Percentiles rank a stretch among this genome's conserved stretches.
These are phyloP conservation scores for Hirtodrosophila alboralis DNA, from an alignment of 2,888 invertebrate genomes.

Conservation along the genomic window DNA sequence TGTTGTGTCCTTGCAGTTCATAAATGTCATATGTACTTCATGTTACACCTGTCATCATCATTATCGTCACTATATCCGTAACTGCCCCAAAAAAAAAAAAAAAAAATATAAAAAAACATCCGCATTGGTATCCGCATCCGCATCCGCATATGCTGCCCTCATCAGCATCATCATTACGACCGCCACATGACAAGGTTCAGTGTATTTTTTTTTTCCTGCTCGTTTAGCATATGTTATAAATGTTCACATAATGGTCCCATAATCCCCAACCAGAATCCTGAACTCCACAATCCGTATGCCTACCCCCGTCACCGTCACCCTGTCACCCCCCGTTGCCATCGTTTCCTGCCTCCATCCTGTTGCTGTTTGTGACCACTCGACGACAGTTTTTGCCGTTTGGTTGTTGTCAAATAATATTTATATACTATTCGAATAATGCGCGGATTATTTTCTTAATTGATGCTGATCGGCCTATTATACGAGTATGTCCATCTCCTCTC, in stretches of 20 bases:
- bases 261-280: slow-evolving; percentile 40
- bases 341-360: not conserved
- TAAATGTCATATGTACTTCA: slow-evolving; percentile 46
- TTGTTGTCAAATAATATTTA: slow-evolving; percentile 68
- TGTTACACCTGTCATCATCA: slow-evolving; percentile 53
- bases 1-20: slow-evolving; percentile 28
- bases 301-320: not conserved
- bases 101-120: no score
- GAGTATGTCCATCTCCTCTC: no score
- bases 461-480: slow-evolving; percentile 66
- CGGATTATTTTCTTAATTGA: slow-evolving; percentile 75
- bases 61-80: slow-evolving; percentile 23
- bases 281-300: no score
- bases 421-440: slow-evolving; percentile 66
- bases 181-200: slow-evolving; percentile 44
- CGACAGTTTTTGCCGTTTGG: slow-evolving; percentile 46
- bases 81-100: no score
- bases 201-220: slow-evolving; percentile 20
- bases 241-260: slow-evolving; percentile 52
- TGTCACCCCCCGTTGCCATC: not conserved
- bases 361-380: slow-evolving; percentile 44
- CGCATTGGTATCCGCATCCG: slow-evolving; percentile 14
- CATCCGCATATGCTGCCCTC: slow-evolving; percentile 23
- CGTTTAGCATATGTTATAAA: slow-evolving; percentile 64
- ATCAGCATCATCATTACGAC: slow-evolving; percentile 53